Evolutionary conservation across 2,888 invertebrate species (phyloP).

Genomic region (Pristionchus japonicus): DNA sequence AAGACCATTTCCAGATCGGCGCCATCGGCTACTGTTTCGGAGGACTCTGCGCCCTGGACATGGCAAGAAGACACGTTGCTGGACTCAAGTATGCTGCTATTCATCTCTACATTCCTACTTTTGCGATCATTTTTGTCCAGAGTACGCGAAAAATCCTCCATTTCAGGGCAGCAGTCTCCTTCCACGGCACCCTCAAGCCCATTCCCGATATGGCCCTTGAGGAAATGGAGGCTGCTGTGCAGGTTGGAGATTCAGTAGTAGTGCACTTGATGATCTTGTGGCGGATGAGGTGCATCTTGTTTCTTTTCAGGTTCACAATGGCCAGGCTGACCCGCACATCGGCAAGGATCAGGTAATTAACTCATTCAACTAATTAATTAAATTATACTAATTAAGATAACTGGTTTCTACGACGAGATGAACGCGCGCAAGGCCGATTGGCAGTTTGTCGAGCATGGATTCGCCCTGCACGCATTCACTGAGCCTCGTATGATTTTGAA

Average conservation of each 20-base stretch:
- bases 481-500: constrained; percentile 51
- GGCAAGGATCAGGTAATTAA: constrained; percentile 50
- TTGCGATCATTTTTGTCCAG: too few relatives aligned
- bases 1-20: constrained; percentile 53
- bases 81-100: constrained; percentile 55
- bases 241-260: too few relatives aligned
- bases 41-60: constrained; percentile 67
- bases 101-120: too few relatives aligned
- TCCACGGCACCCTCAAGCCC: constrained; percentile 69
- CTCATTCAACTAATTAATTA: not conserved
- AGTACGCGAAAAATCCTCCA: too few relatives aligned
- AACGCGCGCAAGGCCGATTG: constrained; percentile 65
- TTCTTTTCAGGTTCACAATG: constrained; percentile 60
- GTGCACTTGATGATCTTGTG: constrained; percentile 50
- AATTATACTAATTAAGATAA: constrained; percentile 49
- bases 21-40: constrained; percentile 72
- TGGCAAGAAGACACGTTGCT: constrained; percentile 61
- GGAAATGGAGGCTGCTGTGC: constrained; percentile 53
- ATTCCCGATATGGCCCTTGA: constrained; percentile 56
- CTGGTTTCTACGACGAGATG: constrained; percentile 62
- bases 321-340: constrained; percentile 67
- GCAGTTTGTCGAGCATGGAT: constrained; percentile 61
- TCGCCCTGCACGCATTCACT: constrained; percentile 69
- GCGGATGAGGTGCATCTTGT: constrained; percentile 50
- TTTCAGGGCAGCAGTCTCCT: constrained; percentile 63